Evolutionary conservation across 2,113 vertebrate species (phyloP).

Genomic region (Dendrocopos noguchii): DNA sequence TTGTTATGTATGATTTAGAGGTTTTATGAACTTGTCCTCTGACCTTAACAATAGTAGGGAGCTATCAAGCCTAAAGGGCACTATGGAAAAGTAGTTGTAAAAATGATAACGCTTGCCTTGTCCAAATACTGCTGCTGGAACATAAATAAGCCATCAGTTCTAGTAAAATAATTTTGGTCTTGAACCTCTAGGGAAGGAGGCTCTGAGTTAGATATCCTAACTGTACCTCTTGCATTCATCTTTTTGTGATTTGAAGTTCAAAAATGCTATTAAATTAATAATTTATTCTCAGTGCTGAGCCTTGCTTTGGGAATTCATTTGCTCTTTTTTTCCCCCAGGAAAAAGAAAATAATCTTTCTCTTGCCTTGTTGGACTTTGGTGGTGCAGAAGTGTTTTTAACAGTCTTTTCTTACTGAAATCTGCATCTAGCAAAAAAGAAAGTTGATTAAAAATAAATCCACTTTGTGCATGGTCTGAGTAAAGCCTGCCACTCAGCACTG

Average conservation of each 20-base stretch:
- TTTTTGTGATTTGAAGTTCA: not conserved
- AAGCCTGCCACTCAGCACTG: not conserved
- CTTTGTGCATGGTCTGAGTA: not conserved
- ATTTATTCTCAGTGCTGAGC: not conserved
- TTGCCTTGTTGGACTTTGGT: accelerated
- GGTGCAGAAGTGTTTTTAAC: not conserved
- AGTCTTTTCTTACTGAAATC: not conserved
- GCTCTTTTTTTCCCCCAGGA: not conserved
- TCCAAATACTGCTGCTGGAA: constrained; percentile 38
- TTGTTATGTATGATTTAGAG: constrained; percentile 61
- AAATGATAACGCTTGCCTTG: constrained; percentile 46
- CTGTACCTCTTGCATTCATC: not conserved
- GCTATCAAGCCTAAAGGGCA: constrained; percentile 58
- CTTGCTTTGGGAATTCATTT: not conserved
- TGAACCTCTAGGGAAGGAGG: not conserved
- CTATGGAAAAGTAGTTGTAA: constrained; percentile 54
- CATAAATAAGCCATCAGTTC: constrained; percentile 44
- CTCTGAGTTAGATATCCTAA: not conserved
- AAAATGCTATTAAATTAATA: not conserved
- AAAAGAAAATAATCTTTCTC: not conserved
- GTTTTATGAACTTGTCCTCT: constrained; percentile 74
- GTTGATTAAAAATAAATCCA: not conserved
- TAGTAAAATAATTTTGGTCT: constrained; percentile 12
- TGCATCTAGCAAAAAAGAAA: not conserved
- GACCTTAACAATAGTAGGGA: constrained; percentile 53